Base-by-base conservation (phyloP, 2,113 vertebrate species). In the Calidris pugnax region DNA sequence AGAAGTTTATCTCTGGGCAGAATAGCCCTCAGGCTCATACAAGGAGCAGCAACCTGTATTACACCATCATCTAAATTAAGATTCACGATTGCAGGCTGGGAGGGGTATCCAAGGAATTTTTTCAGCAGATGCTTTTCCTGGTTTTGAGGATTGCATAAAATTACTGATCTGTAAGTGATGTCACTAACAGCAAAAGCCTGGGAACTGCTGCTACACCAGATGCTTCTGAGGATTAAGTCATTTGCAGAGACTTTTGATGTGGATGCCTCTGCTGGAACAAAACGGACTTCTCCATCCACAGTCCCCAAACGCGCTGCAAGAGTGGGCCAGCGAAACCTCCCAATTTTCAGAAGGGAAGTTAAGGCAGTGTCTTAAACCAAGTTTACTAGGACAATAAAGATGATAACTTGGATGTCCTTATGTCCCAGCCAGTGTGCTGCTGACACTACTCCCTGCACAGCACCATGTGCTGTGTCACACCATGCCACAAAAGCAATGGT, bases 141-240 rank as follows among this genome's bases (percentile, higher is more conserved):
- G 48, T 94, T 93, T 69, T 72, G n/a, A 51, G 41, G 53, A 82
- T 30, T 57, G 66, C 69, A 91, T 82, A 85, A 85, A 85, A 79
- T 66, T 81, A 89, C 62, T 76, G 51, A 87, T 48, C 66, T 87
- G 77, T 13, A 75, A 79, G 66, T 48, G 86, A 82, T 79, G 63
- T 66, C 93, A 89, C 74, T 64, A 68, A 75, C 69, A 85, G 87
- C 69, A 94, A 72, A 71, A 94, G 62, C 87, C 81, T 64, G 69
- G 57, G 66, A 85, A 66, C 74, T 93, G 62, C 87, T 89, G 87
- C 87, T 82, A 37, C 32, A 91, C 66, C 89, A 96, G 85, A 82
- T 93, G 91, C 62, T 96, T 68, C 81, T 62, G 71, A 87, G 62
- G 85, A 95, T 96, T 96, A 97, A 89, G 60, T 75, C 23, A 82